Percentiles rank a stretch among this genome's conserved stretches.
These are phyloP conservation scores for Drosophila prosaltans DNA, from an alignment of 1,140 invertebrate species.

Conservation along the genomic window DNA sequence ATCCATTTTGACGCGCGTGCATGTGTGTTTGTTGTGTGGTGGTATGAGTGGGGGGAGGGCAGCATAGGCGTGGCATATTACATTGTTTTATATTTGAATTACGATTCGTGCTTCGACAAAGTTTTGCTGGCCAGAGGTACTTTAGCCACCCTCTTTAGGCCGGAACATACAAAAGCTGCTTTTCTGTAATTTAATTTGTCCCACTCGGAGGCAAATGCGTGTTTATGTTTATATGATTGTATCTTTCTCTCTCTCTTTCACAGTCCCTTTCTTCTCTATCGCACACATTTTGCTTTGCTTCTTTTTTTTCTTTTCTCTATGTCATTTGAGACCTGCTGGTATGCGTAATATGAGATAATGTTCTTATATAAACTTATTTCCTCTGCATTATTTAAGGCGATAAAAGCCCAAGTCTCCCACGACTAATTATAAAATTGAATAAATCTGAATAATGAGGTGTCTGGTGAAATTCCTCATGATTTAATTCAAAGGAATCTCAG, in stretches of 20 bases:
- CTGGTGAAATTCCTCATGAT: constrained; percentile 50
- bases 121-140: constrained; percentile 30
- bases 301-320: not conserved
- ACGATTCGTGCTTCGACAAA: constrained; percentile 53
- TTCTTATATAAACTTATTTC: constrained; percentile 33
- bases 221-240: constrained; percentile 77
- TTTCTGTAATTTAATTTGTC: constrained; percentile 77
- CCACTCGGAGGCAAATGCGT: constrained; percentile 60
- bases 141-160: constrained; percentile 5
- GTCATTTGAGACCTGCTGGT: constrained; percentile 11
- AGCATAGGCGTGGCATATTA: constrained; percentile 43
- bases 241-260: not conserved
- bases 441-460: constrained; percentile 36
- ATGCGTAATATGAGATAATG: constrained; percentile 37
- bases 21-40: not conserved
- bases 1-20: not conserved
- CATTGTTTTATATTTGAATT: constrained; percentile 80
- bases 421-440: constrained; percentile 52
- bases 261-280: constrained; percentile 3
- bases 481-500: constrained; percentile 57
- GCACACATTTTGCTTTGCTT: not conserved
- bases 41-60: not conserved
- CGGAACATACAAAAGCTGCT: constrained; percentile 70
- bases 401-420: constrained; percentile 36
- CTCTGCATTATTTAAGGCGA: constrained; percentile 52